Evolutionary conservation across 2,888 invertebrate species (phyloP).

Genomic region (Podabrus alpinus): DNA sequence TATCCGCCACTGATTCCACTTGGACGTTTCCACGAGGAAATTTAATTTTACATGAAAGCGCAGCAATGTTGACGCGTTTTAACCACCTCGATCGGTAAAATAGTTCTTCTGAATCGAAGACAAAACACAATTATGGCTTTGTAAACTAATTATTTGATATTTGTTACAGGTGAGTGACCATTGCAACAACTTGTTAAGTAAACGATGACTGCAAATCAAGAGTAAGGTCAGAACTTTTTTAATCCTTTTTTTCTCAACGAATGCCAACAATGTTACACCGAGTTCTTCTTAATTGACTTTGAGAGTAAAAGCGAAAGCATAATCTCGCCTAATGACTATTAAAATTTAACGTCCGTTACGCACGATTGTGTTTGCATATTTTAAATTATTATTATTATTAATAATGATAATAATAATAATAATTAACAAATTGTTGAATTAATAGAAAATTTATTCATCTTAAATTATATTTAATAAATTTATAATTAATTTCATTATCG

Average conservation of each 20-base stretch:
- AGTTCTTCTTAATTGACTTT: neutral
- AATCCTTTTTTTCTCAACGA: neutral
- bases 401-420: neutral
- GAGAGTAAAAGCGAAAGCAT: neutral
- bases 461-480: neutral
- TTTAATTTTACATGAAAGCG: too few species aligned
- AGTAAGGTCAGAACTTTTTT: slow-evolving; percentile 8
- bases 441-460: neutral
- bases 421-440: neutral
- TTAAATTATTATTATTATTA: neutral
- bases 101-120: slow-evolving; percentile 14
- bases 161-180: slow-evolving; percentile 35
- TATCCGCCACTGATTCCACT: too few species aligned
- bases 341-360: neutral
- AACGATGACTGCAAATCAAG: slow-evolving; percentile 20
- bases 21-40: too few species aligned
- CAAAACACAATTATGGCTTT: slow-evolving; percentile 32
- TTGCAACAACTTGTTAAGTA: slow-evolving; percentile 18
- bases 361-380: neutral
- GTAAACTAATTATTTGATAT: slow-evolving; percentile 33
- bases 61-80: too few species aligned
- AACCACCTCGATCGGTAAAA: too few species aligned
- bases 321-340: neutral
- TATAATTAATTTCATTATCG: neutral
- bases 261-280: neutral